Percentiles rank a stretch among this genome's conserved stretches.
Evolutionary conservation across 64 coral and sea anemone species (phyloP).

Genomic region (Acropora yongei): DNA sequence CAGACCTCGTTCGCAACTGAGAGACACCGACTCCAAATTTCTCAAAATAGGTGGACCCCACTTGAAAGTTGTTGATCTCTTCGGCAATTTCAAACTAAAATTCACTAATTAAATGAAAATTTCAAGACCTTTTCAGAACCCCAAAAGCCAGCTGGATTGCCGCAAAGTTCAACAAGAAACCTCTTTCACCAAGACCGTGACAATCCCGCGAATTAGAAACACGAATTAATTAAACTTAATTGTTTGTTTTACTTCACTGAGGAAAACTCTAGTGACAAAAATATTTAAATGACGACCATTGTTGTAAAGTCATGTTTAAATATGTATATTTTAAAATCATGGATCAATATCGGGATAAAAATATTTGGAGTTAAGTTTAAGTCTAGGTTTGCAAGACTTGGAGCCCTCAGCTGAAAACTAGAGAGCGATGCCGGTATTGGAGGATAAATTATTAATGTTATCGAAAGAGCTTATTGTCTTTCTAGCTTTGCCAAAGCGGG

Average conservation of each 20-base stretch:
- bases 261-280: not conserved
- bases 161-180: not conserved
- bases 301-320: not conserved
- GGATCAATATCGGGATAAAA: no score
- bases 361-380: no score
- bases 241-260: not conserved
- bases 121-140: not conserved
- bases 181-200: not conserved
- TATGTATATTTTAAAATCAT: not conserved
- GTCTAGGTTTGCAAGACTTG: no score
- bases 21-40: not conserved
- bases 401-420: no score
- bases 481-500: not conserved
- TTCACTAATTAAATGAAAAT: not conserved
- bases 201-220: not conserved
- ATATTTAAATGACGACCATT: not conserved
- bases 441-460: slow-evolving; percentile 29
- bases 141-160: not conserved
- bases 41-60: not conserved
- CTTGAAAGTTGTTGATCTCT: not conserved
- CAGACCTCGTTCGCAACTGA: no score
- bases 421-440: not conserved
- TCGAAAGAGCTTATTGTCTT: slow-evolving; percentile 12
- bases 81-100: not conserved
- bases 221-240: slow-evolving; percentile 20